These are phyloP conservation scores for Myanophis thanlyinensis DNA, from an alignment of 2,113 vertebrate genomes.

Conservation along the genomic window DNA sequence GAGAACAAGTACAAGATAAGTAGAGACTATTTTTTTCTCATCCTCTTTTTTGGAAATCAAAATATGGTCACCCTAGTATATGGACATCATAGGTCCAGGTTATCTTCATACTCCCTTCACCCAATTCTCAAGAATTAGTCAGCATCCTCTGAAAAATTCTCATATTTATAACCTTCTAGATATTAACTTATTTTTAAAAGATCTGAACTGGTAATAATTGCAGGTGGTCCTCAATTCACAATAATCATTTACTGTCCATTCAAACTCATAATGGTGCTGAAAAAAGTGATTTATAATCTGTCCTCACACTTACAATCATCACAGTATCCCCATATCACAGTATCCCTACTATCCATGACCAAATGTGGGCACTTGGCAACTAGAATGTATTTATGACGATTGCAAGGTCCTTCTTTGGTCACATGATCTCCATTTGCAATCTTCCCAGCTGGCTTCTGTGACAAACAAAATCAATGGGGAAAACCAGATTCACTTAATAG, in stretches of 20 bases:
- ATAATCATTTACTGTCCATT: neutral
- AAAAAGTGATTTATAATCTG: neutral
- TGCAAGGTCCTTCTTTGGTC: neutral
- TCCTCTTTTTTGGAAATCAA: too few relatives aligned
- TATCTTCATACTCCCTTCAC: neutral
- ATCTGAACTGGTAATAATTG: neutral
- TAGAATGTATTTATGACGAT: neutral
- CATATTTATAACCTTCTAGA: neutral
- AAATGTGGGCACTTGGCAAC: neutral
- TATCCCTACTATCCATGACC: neutral
- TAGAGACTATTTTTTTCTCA: too few relatives aligned
- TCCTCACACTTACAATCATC: neutral
- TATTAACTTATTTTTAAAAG: neutral
- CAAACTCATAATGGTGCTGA: neutral
- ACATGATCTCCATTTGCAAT: neutral
- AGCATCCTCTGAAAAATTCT: neutral
- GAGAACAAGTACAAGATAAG: too few relatives aligned
- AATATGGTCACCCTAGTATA: too few relatives aligned
- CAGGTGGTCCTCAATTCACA: neutral
- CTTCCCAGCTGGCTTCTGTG: neutral
- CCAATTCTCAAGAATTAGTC: neutral
- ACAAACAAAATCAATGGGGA: neutral
- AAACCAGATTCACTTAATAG: neutral
- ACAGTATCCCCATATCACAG: neutral
- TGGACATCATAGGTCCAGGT: neutral